Percentiles rank a stretch among this genome's conserved stretches.
These are phyloP conservation scores for Smithornis capensis DNA, from an alignment of 2,113 vertebrate genomes.

Conservation along the genomic window DNA sequence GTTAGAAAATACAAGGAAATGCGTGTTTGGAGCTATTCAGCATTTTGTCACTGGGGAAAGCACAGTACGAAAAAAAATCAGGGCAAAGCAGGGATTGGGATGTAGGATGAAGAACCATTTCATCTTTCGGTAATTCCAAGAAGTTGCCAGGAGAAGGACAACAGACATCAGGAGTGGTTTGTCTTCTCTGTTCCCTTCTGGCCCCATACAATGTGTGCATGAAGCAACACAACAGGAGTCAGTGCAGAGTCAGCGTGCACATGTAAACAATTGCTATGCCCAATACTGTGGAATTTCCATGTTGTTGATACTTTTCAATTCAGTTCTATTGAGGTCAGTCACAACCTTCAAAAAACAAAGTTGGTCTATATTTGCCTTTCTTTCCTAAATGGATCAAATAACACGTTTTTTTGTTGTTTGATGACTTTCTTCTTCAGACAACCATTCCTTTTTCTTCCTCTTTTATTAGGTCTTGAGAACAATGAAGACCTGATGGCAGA, in stretches of 20 bases:
- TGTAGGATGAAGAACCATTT: neutral
- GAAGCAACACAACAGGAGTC: slow-evolving; percentile 19
- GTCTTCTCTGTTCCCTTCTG: neutral
- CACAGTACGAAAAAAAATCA: neutral
- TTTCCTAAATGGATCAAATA: slow-evolving; percentile 37
- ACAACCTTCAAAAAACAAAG: slow-evolving; percentile 33
- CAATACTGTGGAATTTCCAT: slow-evolving; percentile 38
- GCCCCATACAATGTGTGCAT: neutral
- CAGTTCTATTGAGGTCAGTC: slow-evolving; percentile 10
- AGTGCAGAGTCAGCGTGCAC: slow-evolving; percentile 21
- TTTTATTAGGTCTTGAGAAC: neutral
- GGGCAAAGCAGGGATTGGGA: neutral
- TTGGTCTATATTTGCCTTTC: slow-evolving; percentile 37
- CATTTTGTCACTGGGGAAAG: neutral
- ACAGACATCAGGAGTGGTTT: neutral
- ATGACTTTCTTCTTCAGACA: slow-evolving; percentile 19
- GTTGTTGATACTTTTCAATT: slow-evolving; percentile 25
- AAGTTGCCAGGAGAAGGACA: slow-evolving; percentile 22
- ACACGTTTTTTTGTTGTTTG: slow-evolving; percentile 3
- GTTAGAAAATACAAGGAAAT: neutral
- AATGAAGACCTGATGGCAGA: neutral
- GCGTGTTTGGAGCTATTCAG: slow-evolving; percentile 4
- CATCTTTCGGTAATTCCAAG: neutral
- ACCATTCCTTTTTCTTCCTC: neutral
- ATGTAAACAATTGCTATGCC: slow-evolving; percentile 46